phyloP scores from a whole-genome alignment of 2,888 invertebrate genomes.

The Chesias legatella region DNA sequence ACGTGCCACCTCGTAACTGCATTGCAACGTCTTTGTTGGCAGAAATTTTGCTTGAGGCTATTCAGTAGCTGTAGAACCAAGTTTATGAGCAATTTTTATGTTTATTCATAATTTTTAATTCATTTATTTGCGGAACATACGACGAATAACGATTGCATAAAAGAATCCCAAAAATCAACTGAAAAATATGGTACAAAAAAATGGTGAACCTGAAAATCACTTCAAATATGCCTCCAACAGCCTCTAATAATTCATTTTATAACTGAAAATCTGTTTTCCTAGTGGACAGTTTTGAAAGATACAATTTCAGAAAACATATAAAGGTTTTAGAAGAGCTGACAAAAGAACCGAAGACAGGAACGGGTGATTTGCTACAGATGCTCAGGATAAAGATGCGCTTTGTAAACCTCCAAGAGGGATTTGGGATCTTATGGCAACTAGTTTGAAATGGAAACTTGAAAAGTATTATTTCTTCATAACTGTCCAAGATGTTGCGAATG shows the following conservation, averaged over 20 bases:
- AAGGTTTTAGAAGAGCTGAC: slow-evolving; percentile 45
- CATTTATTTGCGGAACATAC: too few species aligned
- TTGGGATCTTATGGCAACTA: slow-evolving; percentile 46
- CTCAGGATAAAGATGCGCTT: slow-evolving; percentile 54
- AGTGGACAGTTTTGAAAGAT: slow-evolving; percentile 27
- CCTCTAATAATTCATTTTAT: too few species aligned
- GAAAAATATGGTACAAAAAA: too few species aligned
- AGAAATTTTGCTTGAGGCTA: neutral
- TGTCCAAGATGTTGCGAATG: neutral
- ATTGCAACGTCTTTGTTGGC: slow-evolving; percentile 10
- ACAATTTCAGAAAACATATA: slow-evolving; percentile 49
- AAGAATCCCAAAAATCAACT: too few species aligned
- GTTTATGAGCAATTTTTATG: too few species aligned
- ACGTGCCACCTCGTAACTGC: slow-evolving; percentile 4
- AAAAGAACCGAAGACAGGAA: slow-evolving; percentile 53
- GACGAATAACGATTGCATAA: too few species aligned
- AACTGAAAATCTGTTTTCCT: too few species aligned
- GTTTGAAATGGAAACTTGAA: slow-evolving; percentile 27
- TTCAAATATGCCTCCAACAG: too few species aligned
- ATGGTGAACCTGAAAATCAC: too few species aligned
- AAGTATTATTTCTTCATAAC: slow-evolving; percentile 9
- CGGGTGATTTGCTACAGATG: slow-evolving; percentile 54
- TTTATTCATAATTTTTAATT: too few species aligned
- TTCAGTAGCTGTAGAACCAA: too few species aligned
- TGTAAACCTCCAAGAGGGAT: slow-evolving; percentile 48